Base-by-base conservation (phyloP, 1,140 invertebrate genomes). In the Cepaea nemoralis region DNA sequence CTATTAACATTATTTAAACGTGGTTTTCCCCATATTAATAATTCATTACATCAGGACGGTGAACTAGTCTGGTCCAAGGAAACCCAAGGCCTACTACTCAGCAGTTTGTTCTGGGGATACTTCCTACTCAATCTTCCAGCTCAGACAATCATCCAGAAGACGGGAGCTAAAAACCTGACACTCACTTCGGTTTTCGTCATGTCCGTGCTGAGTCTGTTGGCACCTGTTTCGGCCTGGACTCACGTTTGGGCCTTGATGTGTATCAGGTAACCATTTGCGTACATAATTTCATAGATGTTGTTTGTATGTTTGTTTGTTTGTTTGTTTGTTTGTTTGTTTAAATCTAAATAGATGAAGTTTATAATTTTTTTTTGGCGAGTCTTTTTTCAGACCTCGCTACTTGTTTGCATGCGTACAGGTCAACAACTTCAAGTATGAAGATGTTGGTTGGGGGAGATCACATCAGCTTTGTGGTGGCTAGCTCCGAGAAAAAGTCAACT, bases 51-150 rank as follows among this genome's bases (percentile, higher is more conserved):
- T n/a, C n/a, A 83, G 86, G 87, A 87, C 48, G 89, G 89, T 0
- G 81, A 82, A 27, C 88, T 89, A 59, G 55, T 76, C 0, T 90
- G 89, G 89, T 33, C 76, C 45, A 88, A 88, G 69, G 71, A 81
- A 22, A 81, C 82, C 12, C 89, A 89, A 75, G 88, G 88, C 19
- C 77, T 86, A 6, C 83, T 90, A 19, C 67, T 90, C n/a, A 84
- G 86, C 19, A 70, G 84, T 12, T 85, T 88, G 75, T 90, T 86
- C 79, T 85, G 83, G 74, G 89, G 89, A 40, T 90, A 90, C 78
- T 63, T 89, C 33, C 33, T 84, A 27, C 81, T 85, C 12, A 87
- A 90, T 79, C 80, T 90, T 45, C 83, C 86, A 27, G 86, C 86
- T 24, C 87, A 85, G 19, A 78, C 81, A 66, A 66, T 90, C 24